Percentiles rank a stretch among this genome's conserved stretches.
Conservation (phyloP, 2,797 vertebrate genomes). For the Fringilla coelebs region DNA sequence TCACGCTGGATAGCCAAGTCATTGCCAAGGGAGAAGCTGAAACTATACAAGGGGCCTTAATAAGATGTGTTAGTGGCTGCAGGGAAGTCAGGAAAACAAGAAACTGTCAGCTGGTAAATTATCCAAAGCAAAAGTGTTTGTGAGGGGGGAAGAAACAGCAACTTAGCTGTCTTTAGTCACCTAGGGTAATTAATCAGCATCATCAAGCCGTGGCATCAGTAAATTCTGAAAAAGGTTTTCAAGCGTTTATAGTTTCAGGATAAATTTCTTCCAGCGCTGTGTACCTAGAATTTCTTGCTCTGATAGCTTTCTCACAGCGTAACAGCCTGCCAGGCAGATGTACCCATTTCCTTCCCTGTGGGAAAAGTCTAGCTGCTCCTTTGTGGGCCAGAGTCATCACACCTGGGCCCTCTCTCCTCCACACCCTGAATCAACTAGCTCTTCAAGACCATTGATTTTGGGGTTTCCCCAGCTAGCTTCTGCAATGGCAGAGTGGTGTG, state of each 20-base stretch:
- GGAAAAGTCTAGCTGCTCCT: neutral
- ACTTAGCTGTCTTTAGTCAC: neutral
- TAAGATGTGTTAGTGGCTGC: neutral
- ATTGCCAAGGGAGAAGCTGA: neutral
- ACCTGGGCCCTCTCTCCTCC: neutral
- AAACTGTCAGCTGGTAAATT: neutral
- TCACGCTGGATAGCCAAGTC: neutral
- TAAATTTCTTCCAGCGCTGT: neutral
- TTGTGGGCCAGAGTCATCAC: fast-evolving
- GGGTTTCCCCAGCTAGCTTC: neutral
- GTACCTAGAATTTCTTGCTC: neutral
- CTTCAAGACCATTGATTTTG: neutral
- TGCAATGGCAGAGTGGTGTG: neutral
- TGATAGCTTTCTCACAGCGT: neutral
- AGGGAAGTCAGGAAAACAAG: neutral
- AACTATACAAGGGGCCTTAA: neutral
- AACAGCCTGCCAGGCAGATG: neutral
- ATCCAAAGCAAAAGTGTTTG: neutral
- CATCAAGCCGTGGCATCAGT: neutral
- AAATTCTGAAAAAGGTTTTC: neutral
- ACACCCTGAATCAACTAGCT: fast-evolving
- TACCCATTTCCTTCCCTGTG: neutral
- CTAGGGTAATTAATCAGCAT: neutral
- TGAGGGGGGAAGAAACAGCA: neutral
- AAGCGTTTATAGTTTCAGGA: neutral